These are phyloP conservation scores for Cephus runcator DNA, from an alignment of 2,888 invertebrate genomes.

Conservation along the genomic window DNA sequence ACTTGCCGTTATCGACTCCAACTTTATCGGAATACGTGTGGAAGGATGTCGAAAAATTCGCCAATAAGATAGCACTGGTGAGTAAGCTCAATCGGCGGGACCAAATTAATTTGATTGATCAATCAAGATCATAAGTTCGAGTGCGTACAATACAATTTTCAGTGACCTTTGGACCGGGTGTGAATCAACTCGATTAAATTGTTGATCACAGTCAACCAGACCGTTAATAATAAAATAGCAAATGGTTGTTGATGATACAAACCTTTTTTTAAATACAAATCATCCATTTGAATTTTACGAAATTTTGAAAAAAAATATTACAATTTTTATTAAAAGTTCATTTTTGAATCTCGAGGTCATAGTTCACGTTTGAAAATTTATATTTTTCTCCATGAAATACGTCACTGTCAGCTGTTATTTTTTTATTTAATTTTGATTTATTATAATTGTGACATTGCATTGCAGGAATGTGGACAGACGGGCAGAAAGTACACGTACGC, in stretches of 20 bases:
- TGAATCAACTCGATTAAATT: no score
- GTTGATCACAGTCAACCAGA: no score
- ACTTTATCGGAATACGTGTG: constrained; percentile 51
- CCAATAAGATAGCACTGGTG: constrained; percentile 51
- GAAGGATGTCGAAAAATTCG: constrained; percentile 34
- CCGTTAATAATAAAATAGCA: no score
- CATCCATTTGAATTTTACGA: neutral
- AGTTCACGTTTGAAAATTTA: no score
- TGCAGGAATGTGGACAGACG: constrained; percentile 78
- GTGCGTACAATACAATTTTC: no score
- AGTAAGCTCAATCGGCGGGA: constrained; percentile 14
- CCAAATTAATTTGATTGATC: no score
- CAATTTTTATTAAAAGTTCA: neutral
- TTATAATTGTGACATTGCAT: constrained; percentile 28
- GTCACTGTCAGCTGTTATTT: no score
- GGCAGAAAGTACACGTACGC: constrained; percentile 80
- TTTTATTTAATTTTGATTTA: neutral
- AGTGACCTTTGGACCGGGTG: no score
- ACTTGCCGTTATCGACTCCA: constrained; percentile 30
- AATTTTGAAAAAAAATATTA: neutral
- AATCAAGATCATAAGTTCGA: no score
- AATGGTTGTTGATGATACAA: neutral
- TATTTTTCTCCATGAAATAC: no score
- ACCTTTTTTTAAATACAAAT: neutral
- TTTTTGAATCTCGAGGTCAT: no score